A percentile compares a stretch with the other conserved stretches of the same genome.
phyloP scores from a whole-genome alignment of 2,797 vertebrate genomes.

The Streptopelia turtur region DNA sequence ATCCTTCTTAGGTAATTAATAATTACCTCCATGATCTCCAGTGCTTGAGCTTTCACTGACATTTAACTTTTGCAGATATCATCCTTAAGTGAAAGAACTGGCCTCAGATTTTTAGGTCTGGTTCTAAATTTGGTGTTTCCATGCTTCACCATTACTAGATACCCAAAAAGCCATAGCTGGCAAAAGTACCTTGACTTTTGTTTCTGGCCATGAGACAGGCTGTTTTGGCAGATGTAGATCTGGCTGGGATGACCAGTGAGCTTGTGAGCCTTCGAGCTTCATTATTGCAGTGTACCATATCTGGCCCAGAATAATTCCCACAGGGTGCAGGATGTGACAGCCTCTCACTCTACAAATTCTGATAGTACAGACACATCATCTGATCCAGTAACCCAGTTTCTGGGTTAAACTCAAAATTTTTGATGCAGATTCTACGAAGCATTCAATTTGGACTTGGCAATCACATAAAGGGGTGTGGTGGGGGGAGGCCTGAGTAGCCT shows the following conservation, averaged over 20 bases:
- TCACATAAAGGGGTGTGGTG: background rate
- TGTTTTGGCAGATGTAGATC: background rate
- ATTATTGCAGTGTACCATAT: background rate
- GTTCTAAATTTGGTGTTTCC: background rate
- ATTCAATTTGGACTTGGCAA: background rate
- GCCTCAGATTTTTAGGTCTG: background rate
- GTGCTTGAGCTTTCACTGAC: background rate
- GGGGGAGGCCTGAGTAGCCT: background rate
- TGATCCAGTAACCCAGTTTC: background rate
- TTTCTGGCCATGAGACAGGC: background rate
- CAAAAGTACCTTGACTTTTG: background rate
- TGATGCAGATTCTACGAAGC: background rate
- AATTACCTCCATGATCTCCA: background rate
- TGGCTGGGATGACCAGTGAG: background rate
- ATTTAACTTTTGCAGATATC: background rate
- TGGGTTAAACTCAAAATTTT: background rate
- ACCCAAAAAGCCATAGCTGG: background rate
- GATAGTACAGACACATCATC: background rate
- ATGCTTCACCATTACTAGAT: background rate
- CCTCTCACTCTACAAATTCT: background rate
- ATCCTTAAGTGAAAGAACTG: background rate
- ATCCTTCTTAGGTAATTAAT: background rate
- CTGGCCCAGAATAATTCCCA: background rate
- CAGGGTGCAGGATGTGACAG: background rate
- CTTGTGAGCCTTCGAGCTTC: background rate